A percentile compares a stretch with the other conserved stretches of the same genome.
Evolutionary conservation across 2,888 invertebrate genomes (phyloP).

Genomic region (Tetranychus truncatus): DNA sequence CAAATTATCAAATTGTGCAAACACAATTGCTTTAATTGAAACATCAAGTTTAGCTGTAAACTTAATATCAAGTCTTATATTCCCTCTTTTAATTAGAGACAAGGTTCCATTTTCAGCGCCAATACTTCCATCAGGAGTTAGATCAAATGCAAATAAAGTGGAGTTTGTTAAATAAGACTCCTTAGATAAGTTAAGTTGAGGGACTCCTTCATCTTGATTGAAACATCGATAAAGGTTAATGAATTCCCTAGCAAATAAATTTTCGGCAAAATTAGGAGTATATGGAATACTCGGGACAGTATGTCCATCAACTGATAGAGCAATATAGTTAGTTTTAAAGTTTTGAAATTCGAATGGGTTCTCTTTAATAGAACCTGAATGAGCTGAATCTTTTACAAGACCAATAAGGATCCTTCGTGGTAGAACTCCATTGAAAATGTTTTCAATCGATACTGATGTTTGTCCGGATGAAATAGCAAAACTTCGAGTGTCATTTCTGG

Average conservation of each 20-base stretch:
- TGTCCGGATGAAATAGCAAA: background rate
- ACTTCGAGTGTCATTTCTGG: background rate
- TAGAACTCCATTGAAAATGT: background rate
- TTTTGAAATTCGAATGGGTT: background rate
- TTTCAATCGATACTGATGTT: background rate
- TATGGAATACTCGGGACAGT: background rate
- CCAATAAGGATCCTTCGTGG: background rate
- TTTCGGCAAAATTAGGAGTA: background rate
- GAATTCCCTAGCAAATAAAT: background rate
- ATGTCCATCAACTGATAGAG: background rate
- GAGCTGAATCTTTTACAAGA: background rate
- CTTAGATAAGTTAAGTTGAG: background rate
- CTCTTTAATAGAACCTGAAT: background rate
- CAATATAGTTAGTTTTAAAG: background rate
- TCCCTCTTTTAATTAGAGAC: background rate
- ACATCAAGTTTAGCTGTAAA: background rate
- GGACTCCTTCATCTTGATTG: background rate
- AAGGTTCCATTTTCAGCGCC: background rate
- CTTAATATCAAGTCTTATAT: background rate
- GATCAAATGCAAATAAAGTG: background rate
- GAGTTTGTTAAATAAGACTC: background rate
- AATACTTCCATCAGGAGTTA: background rate
- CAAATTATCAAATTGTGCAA: conserved; percentile 6
- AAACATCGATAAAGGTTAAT: background rate
- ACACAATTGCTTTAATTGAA: background rate